Conservation (phyloP, 2,888 invertebrate species). For the Epistrophe eligans region DNA sequence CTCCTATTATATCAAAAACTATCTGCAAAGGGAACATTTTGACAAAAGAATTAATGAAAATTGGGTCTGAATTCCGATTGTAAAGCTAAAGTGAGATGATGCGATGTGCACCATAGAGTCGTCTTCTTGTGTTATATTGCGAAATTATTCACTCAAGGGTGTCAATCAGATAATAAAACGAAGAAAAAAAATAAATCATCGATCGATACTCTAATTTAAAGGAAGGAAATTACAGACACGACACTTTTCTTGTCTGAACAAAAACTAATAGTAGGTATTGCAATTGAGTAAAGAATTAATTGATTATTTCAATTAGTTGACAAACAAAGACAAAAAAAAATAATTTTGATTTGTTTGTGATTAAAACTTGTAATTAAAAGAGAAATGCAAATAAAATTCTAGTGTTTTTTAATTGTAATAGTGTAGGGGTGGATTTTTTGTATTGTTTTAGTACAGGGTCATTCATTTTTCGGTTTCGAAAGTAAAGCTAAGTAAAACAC, state of each 20-base stretch:
- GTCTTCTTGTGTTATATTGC: conserved; percentile 59
- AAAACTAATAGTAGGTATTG: neutral
- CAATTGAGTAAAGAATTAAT: conserved; percentile 10
- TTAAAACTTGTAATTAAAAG: conserved; percentile 10
- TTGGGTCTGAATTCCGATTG: conserved; percentile 43
- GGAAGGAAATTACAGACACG: neutral
- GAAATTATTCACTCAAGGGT: conserved; percentile 69
- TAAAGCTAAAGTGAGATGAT: neutral
- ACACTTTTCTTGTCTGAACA: neutral
- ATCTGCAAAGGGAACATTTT: conserved; percentile 46
- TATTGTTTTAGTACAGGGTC: no score
- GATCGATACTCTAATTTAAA: conserved; percentile 3
- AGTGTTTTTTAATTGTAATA: neutral
- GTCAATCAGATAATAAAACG: conserved; percentile 27
- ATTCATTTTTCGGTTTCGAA: no score
- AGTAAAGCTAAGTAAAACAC: no score
- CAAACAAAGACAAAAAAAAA: neutral
- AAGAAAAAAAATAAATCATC: neutral
- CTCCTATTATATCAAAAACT: conserved; percentile 15
- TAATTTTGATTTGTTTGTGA: neutral
- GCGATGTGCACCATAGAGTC: conserved; percentile 25
- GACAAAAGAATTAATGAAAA: conserved; percentile 71
- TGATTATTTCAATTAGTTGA: conserved; percentile 15
- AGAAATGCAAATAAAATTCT: neutral
- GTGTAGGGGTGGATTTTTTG: no score